Base-by-base conservation (phyloP, 2,797 vertebrate species). In the Anniella stebbinsi region DNA sequence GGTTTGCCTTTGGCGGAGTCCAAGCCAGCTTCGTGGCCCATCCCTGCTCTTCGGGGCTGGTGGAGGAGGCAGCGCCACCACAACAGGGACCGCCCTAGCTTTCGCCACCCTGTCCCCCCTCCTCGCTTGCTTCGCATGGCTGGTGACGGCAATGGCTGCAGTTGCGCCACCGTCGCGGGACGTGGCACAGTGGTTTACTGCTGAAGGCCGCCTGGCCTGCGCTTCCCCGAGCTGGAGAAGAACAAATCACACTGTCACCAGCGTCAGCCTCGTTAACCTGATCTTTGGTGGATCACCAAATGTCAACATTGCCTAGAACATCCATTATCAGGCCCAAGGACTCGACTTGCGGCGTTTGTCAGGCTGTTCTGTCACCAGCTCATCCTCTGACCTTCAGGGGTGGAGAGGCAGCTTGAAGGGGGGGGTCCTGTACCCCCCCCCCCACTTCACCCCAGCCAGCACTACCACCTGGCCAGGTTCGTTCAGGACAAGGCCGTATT, bases 241-340 rank as follows among this genome's bases (percentile, higher is more conserved):
- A 93, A 95, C 96, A 95, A 95, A 94, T 97, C 95, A 95, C 87
- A 10, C 93, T 93, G 95, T 96, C 97, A 96, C 97, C 93, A 97
- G 96, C 97, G 97, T 98, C 97, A 98, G 80, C 93, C 95, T 93
- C 95, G 94, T 95, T 95, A 96, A 96, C 94, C 96, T 95, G 96
- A 94, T 93, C 94, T 95, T 85, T 91, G 95, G 96, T 96, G 94
- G 96, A 96, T 96, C 92, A 92, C 94, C 93, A 95, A 90, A 96
- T 89, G 91, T 96, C 95, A 97, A 95, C 96, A 94, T 95, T 97
- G 96, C 97, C 94, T 67, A 92, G 97, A 94, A 96, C 96, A 97
- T 97, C 96, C 94, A 96, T 98, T 97, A 98, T 96, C 94, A 73
- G 92, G 72, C 95, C 97, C 98, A 98, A 98, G 98, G 98, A 96